A percentile compares a stretch with the other conserved stretches of the same genome.
Evolutionary conservation across 2,888 invertebrate genomes (phyloP).

Genomic region (Liopterus haemorrhoidalis): DNA sequence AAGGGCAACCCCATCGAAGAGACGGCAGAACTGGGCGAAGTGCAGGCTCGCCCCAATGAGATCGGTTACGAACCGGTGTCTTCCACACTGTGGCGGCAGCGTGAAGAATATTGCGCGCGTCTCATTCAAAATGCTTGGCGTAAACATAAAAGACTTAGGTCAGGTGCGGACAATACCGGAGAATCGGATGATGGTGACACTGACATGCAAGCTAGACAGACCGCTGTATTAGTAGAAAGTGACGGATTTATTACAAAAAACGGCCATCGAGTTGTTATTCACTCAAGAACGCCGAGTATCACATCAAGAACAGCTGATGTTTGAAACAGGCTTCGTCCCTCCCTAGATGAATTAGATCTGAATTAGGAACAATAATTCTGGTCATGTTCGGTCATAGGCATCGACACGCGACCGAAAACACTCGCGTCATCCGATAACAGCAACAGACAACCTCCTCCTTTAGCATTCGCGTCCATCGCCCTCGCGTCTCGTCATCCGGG

Average conservation of each 20-base stretch:
- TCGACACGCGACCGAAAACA: conserved; percentile 42
- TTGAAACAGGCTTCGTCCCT: conserved; percentile 73
- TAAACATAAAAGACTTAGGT: conserved; percentile 69
- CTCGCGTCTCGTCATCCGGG: too few species aligned
- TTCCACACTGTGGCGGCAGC: conserved; percentile 90
- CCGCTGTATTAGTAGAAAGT: conserved; percentile 79
- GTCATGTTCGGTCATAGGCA: too few species aligned
- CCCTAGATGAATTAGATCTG: conserved; percentile 48
- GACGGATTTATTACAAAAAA: conserved; percentile 80
- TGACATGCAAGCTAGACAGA: conserved; percentile 53
- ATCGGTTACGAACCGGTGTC: conserved; percentile 90
- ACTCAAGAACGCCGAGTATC: conserved; percentile 79
- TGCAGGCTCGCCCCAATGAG: conserved; percentile 76
- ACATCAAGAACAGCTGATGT: conserved; percentile 80
- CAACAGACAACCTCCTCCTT: conserved; percentile 7
- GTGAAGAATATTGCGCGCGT: conserved; percentile 93
- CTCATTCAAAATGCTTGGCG: conserved; percentile 94
- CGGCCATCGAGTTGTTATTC: conserved; percentile 85
- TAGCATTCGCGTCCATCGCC: conserved; percentile 11
- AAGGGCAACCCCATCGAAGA: conserved; percentile 94
- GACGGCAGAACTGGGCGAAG: conserved; percentile 79
- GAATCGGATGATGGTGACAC: conserved; percentile 49
- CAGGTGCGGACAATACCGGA: conserved; percentile 52
- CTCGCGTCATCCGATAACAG: conserved; percentile 9
- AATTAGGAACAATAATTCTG: conserved; percentile 19